Base-by-base conservation (phyloP, 2,888 invertebrate genomes). In the Drosophila birchii region DNA sequence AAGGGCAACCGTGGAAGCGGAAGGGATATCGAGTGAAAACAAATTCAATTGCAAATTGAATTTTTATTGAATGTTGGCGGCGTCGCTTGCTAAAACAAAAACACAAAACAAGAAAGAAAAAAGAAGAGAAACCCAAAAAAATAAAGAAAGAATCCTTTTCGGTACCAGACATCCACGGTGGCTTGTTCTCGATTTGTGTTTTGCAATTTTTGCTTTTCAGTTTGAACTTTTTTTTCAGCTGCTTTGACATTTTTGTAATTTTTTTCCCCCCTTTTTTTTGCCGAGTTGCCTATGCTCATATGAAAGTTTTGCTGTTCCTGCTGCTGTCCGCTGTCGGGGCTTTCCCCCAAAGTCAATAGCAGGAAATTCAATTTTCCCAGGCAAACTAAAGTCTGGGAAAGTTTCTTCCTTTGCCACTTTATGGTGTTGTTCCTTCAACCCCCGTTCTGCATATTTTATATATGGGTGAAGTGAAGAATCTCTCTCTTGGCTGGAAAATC, bases 21-120 rank as follows among this genome's bases (percentile, higher is more conserved):
- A 47, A 18, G 26, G 44, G 38, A 49, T 59, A 60, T 55, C 60
- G 73, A 71, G 71, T 51, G 77, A 86, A 83, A 86, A 86, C 77
- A 86, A 88, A 88, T 87, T 86, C 87, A 68, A 84, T 88, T 84
- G 76, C 70, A 85, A 89, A 88, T 85, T 89, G 85, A 78, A 86
- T 81, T 89, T 88, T 86, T 83, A 86, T 84, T 89, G 79, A 85
- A 88, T 78, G 76, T 81, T 84, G 76, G 75, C 68, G 78, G 78
- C 75, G 51, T 59, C 26, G 55, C 60, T 51, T 23, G 47, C 66
- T 54, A 61, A 75, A 75, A 66, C 53, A 66, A 36, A 60, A 75
- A 60, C 36, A 53, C 23, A 39, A 39, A 63, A 20, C 2, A 23
- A 59, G n/a, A 54, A 29, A 34, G 11, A 9, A 9, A 20, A 32